Conservation (phyloP, 2,797 vertebrate genomes). For the Catamblyrhynchus diadema region DNA sequence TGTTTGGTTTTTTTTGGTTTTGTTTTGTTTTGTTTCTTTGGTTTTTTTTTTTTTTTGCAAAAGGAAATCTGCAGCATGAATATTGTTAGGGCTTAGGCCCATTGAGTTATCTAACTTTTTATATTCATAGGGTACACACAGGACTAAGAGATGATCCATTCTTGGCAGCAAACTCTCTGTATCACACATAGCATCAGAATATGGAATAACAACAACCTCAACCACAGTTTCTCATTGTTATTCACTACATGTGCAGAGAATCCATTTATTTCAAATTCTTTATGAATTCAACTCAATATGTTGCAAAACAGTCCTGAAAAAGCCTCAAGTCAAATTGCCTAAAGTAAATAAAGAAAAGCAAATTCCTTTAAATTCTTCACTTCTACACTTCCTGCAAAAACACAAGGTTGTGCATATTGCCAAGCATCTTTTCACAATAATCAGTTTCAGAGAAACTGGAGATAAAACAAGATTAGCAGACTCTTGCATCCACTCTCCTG, state of each 20-base stretch:
- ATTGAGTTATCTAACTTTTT: neutral
- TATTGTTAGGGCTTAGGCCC: neutral
- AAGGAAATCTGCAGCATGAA: neutral
- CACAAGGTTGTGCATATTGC: neutral
- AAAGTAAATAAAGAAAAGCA: slow-evolving; percentile 3
- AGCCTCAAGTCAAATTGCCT: neutral
- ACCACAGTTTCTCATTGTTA: neutral
- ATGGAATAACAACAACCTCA: neutral
- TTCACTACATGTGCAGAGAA: neutral
- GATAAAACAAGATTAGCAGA: neutral
- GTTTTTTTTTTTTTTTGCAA: neutral
- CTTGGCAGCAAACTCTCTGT: neutral
- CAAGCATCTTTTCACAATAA: neutral
- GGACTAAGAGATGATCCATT: neutral
- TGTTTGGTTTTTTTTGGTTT: neutral
- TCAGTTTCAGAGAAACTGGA: neutral
- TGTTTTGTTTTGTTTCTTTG: too few relatives aligned
- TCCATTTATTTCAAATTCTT: neutral
- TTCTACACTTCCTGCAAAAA: neutral
- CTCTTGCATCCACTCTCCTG: neutral
- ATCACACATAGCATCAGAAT: neutral
- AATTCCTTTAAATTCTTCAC: neutral
- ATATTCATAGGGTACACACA: neutral
- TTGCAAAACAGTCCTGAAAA: neutral
- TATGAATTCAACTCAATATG: neutral